Evolutionary conservation across 2,888 invertebrate species (phyloP).

Genomic region (Strigamia transsilvanica): DNA sequence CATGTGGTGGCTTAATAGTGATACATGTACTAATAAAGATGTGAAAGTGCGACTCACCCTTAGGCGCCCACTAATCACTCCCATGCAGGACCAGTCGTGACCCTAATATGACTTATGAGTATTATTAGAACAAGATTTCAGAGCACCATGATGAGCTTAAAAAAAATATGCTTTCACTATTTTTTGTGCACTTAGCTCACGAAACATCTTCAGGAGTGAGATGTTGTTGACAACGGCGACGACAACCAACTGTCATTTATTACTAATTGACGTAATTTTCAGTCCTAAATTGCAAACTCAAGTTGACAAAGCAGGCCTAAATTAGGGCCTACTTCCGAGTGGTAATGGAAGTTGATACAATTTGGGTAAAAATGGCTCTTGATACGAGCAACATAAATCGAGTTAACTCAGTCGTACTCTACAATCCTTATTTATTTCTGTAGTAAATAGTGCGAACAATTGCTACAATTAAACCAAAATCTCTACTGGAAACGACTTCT

Average conservation of each 20-base stretch:
- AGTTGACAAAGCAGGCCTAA: not conserved
- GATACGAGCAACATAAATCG: not conserved
- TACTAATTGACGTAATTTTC: not conserved
- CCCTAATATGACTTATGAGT: not conserved
- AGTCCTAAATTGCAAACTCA: not conserved
- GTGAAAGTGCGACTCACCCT: not conserved
- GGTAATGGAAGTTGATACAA: not conserved
- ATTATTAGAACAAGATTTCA: conserved; percentile 11
- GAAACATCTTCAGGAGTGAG: not conserved
- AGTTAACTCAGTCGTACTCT: not conserved
- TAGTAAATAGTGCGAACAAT: not conserved
- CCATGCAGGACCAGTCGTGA: not conserved
- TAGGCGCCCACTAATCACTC: not conserved
- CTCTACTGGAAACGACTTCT: not conserved
- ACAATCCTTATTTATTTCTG: conserved; percentile 11
- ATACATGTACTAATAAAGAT: conserved; percentile 18
- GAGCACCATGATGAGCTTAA: not conserved
- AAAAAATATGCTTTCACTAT: not conserved
- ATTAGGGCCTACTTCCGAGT: not conserved
- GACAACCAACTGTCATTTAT: not conserved
- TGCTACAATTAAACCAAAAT: not conserved
- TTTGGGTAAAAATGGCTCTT: conserved; percentile 6
- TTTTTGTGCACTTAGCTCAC: not conserved
- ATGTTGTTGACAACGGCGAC: not conserved
- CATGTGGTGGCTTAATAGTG: not conserved